Base-by-base conservation (phyloP, 2,888 invertebrate genomes). In the Lissonota sp. region DNA sequence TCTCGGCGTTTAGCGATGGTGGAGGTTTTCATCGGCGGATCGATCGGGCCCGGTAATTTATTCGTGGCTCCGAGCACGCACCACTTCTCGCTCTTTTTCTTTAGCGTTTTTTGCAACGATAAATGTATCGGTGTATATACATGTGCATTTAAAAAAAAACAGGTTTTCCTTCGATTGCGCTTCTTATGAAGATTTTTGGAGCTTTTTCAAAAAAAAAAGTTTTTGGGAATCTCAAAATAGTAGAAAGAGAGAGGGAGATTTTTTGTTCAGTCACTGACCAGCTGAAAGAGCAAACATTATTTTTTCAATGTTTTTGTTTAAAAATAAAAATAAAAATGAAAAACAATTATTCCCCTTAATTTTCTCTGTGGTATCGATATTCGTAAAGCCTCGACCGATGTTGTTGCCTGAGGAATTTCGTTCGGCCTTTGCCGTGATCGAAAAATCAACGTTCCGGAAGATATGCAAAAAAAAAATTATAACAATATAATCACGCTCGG, bases 11-110 rank as follows among this genome's bases (percentile, higher is more conserved):
- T 63, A 44, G 71, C 72, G 64, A 66, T 58, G 78, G 69, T 58
- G 78, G 69, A 39, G 71, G 74, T 74, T 77, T 83, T 83, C 83
- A 84, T 84, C 83, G 80, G 58, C 62, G 71, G 74, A 85, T 85
- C 84, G 84, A 84, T 85, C 84, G 84, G 83, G 76, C 82, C 74
- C 69, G 77, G 83, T 85, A 86, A 86, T 86, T 86, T 85, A 86
- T 86, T 84, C 86, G 80, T 74, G 74, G 73, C 80, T 82, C 77
- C 51, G 58, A 76, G 79, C 78, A 58, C 58, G 12, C 71, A 53
- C 66, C 14, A 57, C 51, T 67, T 55, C 60, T 62, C 64, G 51
- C 58, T 63, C 71, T 66, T 60, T 78, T 39, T 64, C 53, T 67
- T 42, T 66, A 67, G 16, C 58, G 39, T 69, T 58, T 74, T 64